Conservation (phyloP, 2,888 invertebrate genomes). For the Stenotaenia linearis region DNA sequence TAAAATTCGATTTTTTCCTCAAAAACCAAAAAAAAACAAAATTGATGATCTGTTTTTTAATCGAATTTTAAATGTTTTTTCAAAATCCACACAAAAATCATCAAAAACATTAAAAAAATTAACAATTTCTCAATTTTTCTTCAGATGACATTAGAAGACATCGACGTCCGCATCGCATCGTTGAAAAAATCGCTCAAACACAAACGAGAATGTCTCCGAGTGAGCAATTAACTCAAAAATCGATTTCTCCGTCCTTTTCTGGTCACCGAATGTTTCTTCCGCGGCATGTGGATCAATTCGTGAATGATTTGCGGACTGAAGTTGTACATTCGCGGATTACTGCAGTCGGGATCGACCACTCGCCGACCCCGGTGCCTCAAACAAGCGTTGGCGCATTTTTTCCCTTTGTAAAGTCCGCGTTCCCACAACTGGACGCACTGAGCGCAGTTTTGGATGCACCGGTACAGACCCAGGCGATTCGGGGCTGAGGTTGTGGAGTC, state of each 20-base stretch:
- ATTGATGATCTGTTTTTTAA: too few relatives aligned
- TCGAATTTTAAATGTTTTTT: too few relatives aligned
- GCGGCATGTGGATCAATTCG: constrained; percentile 26
- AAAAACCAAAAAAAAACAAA: too few relatives aligned
- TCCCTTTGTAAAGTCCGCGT: constrained; percentile 40
- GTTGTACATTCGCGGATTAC: constrained; percentile 39
- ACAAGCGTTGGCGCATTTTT: constrained; percentile 39
- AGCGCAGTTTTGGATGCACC: constrained; percentile 40
- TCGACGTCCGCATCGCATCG: neutral
- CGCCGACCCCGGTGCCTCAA: constrained; percentile 38
- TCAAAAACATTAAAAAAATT: too few relatives aligned
- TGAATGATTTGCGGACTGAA: constrained; percentile 34
- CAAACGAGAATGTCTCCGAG: too few relatives aligned
- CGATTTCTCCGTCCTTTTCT: too few relatives aligned
- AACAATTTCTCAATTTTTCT: too few relatives aligned
- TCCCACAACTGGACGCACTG: constrained; percentile 40
- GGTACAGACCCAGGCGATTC: constrained; percentile 33
- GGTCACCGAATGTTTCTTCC: neutral
- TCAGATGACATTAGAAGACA: neutral
- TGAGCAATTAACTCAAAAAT: too few relatives aligned
- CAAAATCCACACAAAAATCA: too few relatives aligned
- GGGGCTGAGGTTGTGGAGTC: neutral
- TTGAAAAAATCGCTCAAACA: neutral
- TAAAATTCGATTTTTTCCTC: too few relatives aligned
- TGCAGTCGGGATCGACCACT: constrained; percentile 40